Percentiles rank a stretch among this genome's conserved stretches.
Conservation (phyloP, 2,113 vertebrate genomes). For the Blennius ocellaris region DNA sequence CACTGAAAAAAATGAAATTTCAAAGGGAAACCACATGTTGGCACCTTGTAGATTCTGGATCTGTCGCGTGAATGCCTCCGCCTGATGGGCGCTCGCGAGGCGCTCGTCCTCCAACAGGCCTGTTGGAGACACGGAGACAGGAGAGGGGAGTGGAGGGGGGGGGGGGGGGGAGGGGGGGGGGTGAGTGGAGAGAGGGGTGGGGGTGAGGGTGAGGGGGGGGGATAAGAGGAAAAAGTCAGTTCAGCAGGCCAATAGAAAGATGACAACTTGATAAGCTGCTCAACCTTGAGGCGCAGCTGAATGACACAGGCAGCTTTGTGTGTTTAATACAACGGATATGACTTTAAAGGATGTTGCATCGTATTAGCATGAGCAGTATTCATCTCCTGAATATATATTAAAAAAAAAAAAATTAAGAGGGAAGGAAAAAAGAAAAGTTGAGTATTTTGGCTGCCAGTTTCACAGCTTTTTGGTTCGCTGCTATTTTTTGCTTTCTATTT, state of each 20-base stretch:
- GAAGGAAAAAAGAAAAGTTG: not conserved
- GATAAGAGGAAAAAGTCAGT: constrained; percentile 61
- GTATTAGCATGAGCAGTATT: too few relatives aligned
- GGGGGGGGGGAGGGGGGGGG: constrained; percentile 6
- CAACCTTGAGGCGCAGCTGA: constrained; percentile 58
- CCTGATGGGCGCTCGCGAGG: constrained; percentile 89
- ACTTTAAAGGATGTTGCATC: too few relatives aligned
- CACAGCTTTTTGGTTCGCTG: constrained; percentile 32
- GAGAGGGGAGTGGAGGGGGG: not conserved
- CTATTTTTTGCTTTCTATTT: constrained; percentile 27
- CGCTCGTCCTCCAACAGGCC: constrained; percentile 92
- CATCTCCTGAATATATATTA: not conserved
- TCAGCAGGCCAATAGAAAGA: constrained; percentile 51
- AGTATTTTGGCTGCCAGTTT: constrained; percentile 21
- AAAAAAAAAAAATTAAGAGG: not conserved
- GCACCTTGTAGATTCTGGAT: constrained; percentile 88
- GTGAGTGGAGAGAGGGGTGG: too few relatives aligned
- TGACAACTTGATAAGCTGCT: constrained; percentile 63
- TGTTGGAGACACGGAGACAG: constrained; percentile 46
- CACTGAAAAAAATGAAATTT: too few relatives aligned
- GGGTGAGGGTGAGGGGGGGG: constrained; percentile 5
- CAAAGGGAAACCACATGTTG: not conserved
- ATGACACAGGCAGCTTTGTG: constrained; percentile 30
- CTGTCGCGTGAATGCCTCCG: constrained; percentile 87
- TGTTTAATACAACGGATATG: not conserved